Base-by-base conservation (phyloP, 1,140 invertebrate species). In the Cydia strobilella region DNA sequence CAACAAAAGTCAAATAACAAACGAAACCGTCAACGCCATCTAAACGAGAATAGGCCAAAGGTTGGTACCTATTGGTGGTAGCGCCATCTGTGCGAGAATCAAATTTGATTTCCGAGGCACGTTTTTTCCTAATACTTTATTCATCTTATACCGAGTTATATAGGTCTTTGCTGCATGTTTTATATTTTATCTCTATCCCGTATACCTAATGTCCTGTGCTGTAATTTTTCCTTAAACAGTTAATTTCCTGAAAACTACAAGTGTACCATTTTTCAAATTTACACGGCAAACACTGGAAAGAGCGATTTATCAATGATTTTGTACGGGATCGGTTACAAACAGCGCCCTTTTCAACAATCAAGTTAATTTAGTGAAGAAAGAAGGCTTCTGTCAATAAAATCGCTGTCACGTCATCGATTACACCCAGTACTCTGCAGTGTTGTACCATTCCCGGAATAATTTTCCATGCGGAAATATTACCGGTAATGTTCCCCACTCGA, bases 321-420 rank as follows among this genome's bases (percentile, higher is more conserved):
- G 20, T 23, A 59, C 7, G 10, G 20, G 20, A 59, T 7, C 9
- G 20, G 18, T 23, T 59, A 12, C 7, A 20, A 23, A 18, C 48
- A 51, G 48, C 20, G 54, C 7, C 51, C 9, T 23, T 23, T 59
- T 23, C 54, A 12, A 59, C 7, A 10, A 23, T 59, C 18, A 59
- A 10, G 54, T 59, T 59, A 59, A 59, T 59, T 59, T 23, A 23
- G 20, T 59, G 20, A 59, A 54, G 51, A 54, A 9, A 23, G 25
- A 65, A 31, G 1, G 63, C 27, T 65, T 31, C 27, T 65, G 63
- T 31, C 63, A 65, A 65, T 65, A 65, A 31, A 65, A 65, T 65
- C 63, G 63, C 63, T 65, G 63, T 35, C 63, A 31, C 25, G 63
- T 65, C 27, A 65, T 65, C 54, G 54, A 59, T 59, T 59, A 59